Percentiles rank a stretch among this genome's conserved stretches.
phyloP scores from a whole-genome alignment of 64 coral and sea anemone genomes.

The Acropora yongei region DNA sequence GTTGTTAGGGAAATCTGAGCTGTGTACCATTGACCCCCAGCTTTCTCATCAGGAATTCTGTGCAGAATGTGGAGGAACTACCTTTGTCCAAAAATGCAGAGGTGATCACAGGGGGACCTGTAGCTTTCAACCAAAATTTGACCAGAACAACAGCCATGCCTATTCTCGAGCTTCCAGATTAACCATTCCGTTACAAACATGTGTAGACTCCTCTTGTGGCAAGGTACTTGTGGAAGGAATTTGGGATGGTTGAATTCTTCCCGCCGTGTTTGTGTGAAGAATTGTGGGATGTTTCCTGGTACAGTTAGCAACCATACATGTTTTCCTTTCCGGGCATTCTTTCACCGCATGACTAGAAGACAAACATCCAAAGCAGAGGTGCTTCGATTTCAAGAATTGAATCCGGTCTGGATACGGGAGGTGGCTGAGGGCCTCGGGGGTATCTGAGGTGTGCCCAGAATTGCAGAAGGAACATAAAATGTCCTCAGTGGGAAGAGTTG shows the following conservation, averaged over 20 bases:
- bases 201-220: background rate
- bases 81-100: background rate
- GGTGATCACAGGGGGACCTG: background rate
- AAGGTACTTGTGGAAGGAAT: background rate
- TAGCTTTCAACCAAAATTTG: background rate
- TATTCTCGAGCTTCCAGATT: background rate
- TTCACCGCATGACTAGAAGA: background rate
- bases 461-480: background rate
- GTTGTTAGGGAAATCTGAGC: background rate
- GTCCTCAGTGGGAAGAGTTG: background rate
- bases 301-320: background rate
- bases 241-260: background rate
- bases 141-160: background rate
- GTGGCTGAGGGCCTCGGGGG: background rate
- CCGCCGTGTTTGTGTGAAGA: background rate
- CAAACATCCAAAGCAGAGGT: constrained; percentile 29
- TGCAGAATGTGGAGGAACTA: background rate
- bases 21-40: background rate
- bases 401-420: background rate
- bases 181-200: background rate
- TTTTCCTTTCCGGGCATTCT: background rate
- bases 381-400: background rate
- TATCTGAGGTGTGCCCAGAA: background rate
- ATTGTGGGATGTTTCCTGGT: background rate
- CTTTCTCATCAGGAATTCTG: background rate